Conservation (phyloP, 2,113 vertebrate species). For the Falco punctatus region DNA sequence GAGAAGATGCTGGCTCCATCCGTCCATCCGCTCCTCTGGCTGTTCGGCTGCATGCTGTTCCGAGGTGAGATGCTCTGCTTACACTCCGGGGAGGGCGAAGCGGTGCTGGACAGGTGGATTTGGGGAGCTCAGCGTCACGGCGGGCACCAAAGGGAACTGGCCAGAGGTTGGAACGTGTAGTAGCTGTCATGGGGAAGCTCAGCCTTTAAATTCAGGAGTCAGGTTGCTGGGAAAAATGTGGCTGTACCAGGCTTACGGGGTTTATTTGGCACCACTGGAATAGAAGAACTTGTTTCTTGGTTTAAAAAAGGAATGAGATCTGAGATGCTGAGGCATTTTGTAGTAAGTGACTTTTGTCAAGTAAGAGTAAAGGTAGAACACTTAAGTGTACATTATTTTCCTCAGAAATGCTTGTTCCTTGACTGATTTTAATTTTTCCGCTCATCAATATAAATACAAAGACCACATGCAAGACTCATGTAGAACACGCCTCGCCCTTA, state of each 20-base stretch:
- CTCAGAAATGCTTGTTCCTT: not conserved
- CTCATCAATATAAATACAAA: not conserved
- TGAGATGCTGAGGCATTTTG: rapidly evolving
- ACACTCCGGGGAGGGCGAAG: rapidly evolving
- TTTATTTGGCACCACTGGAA: not conserved
- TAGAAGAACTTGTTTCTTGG: not conserved
- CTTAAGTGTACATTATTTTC: not conserved
- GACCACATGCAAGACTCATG: not conserved
- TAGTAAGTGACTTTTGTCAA: not conserved
- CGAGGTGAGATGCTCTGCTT: slow-evolving; percentile 67
- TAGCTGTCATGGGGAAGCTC: not conserved
- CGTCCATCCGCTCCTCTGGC: slow-evolving; percentile 1
- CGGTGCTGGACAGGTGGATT: not conserved
- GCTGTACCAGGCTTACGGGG: not conserved
- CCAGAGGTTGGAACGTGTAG: rapidly evolving
- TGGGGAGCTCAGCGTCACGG: not conserved
- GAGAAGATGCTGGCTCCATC: slow-evolving; percentile 45
- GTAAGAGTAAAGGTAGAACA: not conserved
- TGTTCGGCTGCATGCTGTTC: slow-evolving; percentile 56
- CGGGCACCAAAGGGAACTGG: not conserved
- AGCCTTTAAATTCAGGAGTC: not conserved
- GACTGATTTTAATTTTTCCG: not conserved
- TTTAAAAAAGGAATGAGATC: not conserved
- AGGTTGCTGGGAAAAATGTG: not conserved
- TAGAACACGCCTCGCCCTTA: not conserved